phyloP scores from a whole-genome alignment of 2,113 vertebrate genomes.

The Grus americana region DNA sequence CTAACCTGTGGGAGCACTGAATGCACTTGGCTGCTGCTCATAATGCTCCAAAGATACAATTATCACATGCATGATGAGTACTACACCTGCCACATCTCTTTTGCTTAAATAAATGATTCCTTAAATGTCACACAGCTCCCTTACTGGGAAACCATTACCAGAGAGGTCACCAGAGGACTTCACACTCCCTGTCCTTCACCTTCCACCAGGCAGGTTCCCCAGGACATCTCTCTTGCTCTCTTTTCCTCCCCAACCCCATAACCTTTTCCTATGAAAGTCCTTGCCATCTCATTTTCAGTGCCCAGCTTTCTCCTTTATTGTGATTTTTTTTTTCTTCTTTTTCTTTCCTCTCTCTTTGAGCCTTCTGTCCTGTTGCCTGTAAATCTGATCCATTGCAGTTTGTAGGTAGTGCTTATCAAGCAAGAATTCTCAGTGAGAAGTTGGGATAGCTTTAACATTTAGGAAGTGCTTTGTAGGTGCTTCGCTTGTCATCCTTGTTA shows the following conservation, averaged over 20 bases:
- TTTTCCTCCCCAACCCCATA: background rate
- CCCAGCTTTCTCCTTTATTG: background rate
- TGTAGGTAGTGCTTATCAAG: background rate
- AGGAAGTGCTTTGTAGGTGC: background rate
- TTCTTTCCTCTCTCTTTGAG: background rate
- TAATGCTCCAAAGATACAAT: constrained; percentile 64
- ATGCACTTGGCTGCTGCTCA: constrained; percentile 60
- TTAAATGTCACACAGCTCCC: background rate
- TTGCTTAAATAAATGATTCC: constrained; percentile 53
- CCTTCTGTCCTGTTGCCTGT: background rate
- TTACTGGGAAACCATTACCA: background rate
- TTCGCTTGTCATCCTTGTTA: background rate
- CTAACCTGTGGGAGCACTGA: constrained; percentile 60
- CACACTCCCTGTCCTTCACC: background rate
- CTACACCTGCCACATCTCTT: constrained; percentile 71
- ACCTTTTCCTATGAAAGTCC: background rate
- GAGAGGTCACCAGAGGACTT: background rate
- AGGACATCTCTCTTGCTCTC: background rate
- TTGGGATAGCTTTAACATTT: background rate
- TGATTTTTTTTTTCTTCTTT: background rate
- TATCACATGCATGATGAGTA: constrained; percentile 63
- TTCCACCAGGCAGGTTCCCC: background rate
- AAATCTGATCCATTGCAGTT: background rate
- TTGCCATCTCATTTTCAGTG: background rate
- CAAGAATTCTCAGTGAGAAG: background rate